phyloP scores from a whole-genome alignment of 2,797 vertebrate species.

The Lutjanus campechanus region DNA sequence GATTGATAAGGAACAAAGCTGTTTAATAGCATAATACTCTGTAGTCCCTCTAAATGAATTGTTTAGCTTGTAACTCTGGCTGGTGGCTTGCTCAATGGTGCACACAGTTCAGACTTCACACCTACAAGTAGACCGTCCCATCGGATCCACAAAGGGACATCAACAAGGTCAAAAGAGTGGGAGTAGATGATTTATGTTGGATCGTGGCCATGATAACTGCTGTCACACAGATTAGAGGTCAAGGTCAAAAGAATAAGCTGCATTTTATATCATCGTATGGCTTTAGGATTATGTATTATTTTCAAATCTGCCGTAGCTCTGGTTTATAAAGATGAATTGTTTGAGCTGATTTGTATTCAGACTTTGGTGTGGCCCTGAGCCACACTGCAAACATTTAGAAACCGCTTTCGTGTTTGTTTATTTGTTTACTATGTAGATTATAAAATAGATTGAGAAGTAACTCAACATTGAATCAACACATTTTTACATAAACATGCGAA shows the following conservation, averaged over 20 bases:
- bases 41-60: neutral
- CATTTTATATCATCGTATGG: conserved; percentile 8
- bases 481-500: conserved; percentile 6
- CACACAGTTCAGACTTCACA: conserved; percentile 15
- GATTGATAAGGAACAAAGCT: neutral
- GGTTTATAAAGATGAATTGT: neutral
- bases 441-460: conserved; percentile 3
- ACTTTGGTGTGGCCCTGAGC: neutral
- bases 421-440: conserved; percentile 7
- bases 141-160: conserved; percentile 20
- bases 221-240: conserved; percentile 26
- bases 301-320: neutral
- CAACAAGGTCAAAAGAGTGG: conserved; percentile 8
- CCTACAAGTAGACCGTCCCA: conserved; percentile 2
- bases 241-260: conserved; percentile 10
- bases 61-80: neutral
- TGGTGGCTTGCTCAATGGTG: neutral
- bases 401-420: neutral
- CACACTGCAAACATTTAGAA: conserved; percentile 9
- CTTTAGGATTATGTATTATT: conserved; percentile 6
- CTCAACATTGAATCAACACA: neutral
- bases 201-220: conserved; percentile 16
- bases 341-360: conserved; percentile 3
- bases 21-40: neutral
- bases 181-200: conserved; percentile 6